Percentiles rank a stretch among this genome's conserved stretches.
Evolutionary conservation across 2,888 invertebrate species (phyloP).

Genomic region (Zeuzera pyrina): DNA sequence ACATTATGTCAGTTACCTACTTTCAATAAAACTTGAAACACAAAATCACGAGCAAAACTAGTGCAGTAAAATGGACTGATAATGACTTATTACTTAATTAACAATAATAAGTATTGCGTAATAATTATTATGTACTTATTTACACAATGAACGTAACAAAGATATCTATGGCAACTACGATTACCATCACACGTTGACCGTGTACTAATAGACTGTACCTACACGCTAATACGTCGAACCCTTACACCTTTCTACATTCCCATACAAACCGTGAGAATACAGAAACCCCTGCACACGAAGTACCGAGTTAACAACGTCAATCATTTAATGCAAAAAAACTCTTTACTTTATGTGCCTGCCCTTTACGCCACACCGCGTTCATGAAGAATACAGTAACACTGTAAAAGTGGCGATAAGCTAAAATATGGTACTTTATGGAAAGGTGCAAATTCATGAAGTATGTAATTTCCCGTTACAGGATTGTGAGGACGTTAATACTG

Average conservation of each 20-base stretch:
- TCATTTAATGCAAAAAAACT: constrained; percentile 32
- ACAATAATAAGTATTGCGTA: no score
- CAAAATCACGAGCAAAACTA: no score
- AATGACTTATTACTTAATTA: no score
- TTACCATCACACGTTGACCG: no score
- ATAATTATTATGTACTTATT: no score
- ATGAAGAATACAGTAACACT: constrained; percentile 33
- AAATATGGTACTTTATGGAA: constrained; percentile 37
- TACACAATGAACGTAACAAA: no score
- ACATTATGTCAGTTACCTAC: no score
- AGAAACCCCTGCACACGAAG: constrained; percentile 49
- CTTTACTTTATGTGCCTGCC: constrained; percentile 34
- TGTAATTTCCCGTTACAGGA: constrained; percentile 21
- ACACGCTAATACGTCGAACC: constrained; percentile 38
- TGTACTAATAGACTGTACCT: no score
- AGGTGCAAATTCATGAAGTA: constrained; percentile 38
- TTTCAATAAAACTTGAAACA: no score
- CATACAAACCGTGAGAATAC: constrained; percentile 63
- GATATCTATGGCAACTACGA: no score
- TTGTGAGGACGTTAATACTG: constrained; percentile 20
- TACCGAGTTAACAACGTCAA: constrained; percentile 33
- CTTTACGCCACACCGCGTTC: constrained; percentile 35
- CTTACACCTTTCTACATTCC: constrained; percentile 65
- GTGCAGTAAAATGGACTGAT: no score
- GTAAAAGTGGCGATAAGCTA: constrained; percentile 18